Evolutionary conservation across 2,797 vertebrate genomes (phyloP), one percentile per base, ranked within the genome.

Genomic region (Xerus rutilus): DNA sequence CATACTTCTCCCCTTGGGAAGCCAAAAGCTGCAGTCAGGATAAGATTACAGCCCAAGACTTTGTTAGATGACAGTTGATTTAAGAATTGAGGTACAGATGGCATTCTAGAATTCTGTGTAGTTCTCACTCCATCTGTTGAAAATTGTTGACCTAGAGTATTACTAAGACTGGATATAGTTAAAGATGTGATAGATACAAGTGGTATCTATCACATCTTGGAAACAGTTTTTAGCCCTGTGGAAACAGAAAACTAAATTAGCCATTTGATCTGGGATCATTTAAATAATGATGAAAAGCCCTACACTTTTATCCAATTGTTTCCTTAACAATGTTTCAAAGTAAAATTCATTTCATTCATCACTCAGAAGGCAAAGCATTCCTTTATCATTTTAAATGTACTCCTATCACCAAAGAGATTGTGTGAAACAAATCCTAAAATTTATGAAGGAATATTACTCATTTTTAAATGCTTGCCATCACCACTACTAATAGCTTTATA

Each of bases 251-350:
- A 13, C 78, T 78, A 35, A 1, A 3, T 32, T 72, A 67, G 12
- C 72, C 87, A 57, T 69, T 85, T 74, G 15, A 79, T 79, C 72
- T 94, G 73, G 25, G 28, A 52, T 95, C 18, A 32, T 72, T 91
- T 88, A 65, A 57, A 25, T 69, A 78, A 62, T 52, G 18, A 59
- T 69, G 15, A 73, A 65, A 91, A 74, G 20, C 6, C 14, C 4
- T 49, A 91, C 17, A 47, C 30, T 84, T 91, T 65, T 87, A 70
- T 28, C n/a, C 23, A 72, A 21, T 43, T 91, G 12, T 88, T 86
- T 65, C 54, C 25, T 91, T 77, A 93, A 52, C 28, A 49, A 49
- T 59, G 91, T 95, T 86, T 93, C 64, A 93, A 57, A 39, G 54
- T 25, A 76, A 76, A 93, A 83, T 70, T 45, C 3, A 76, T 64